Base-by-base conservation (phyloP, 2,113 vertebrate species). In the Cyrtonyx montezumae region DNA sequence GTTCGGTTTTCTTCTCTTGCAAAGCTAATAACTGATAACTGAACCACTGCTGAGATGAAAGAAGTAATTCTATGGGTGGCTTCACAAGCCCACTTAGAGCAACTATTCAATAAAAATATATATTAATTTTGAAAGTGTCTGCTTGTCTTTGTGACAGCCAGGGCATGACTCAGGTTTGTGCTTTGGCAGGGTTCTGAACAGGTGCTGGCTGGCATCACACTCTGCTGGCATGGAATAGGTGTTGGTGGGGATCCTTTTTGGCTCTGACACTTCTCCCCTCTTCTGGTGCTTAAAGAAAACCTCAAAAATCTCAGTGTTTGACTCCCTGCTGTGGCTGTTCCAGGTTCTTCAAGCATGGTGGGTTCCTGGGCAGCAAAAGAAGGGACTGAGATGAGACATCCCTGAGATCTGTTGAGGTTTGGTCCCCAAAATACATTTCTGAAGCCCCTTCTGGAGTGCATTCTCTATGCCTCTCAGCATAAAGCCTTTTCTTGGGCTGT, bases 81-180 rank as follows among this genome's bases (percentile, higher is more conserved):
- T 87, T 94, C 91, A 61, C 61, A 74, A 95, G 85, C 91, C 94
- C 88, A 94, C 93, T 75, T 91, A 97, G 91, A 96, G 93, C 88
- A 96, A 94, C 68, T 97, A 96, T 96, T 95, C 94, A 97, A 97
- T 97, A 97, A 97, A 97, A 91, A 86, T 95, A 88, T 96, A 90
- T 96, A 87, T 96, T 93, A 90, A 96, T 97, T 97, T 96, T 96
- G 96, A 95, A 92, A 0, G 0, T 45, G 67, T 77, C 62, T 90
- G 70, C 53, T 82, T 90, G 77, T 91, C 66, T 93, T 79, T 0
- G 0, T 13, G 58, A 3, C 19, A 40, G 46, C 61, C 0, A 1
- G 68, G 79, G 19, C 21, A 8, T 2, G 61, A 34, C 69, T 87
- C 58, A 51, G 84, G 5, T 40, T 69, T 34, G 48, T n/a, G 32